Evolutionary conservation across 2,797 vertebrate species (phyloP).

Genomic region (Dallia pectoralis): DNA sequence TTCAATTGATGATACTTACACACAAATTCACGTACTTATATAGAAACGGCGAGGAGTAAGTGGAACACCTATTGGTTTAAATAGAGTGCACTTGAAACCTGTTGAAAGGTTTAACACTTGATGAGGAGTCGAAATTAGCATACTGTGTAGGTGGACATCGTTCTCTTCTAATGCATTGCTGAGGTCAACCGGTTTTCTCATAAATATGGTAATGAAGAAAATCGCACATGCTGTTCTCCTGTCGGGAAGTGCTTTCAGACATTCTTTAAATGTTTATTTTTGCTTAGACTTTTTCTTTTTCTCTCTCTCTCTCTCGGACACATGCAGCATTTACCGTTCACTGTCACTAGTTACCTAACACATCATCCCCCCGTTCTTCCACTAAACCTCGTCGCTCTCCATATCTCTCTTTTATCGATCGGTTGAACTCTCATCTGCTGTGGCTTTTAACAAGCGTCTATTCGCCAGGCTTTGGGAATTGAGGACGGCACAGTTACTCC

Average conservation of each 20-base stretch:
- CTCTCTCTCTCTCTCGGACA: neutral
- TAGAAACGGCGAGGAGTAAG: neutral
- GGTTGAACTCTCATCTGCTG: conserved; percentile 36
- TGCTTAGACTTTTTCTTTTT: neutral
- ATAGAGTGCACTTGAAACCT: neutral
- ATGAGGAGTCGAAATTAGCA: conserved; percentile 50
- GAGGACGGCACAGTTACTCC: conserved; percentile 52
- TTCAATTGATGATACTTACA: neutral
- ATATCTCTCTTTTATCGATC: conserved; percentile 49
- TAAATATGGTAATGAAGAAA: conserved; percentile 53
- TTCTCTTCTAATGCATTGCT: conserved; percentile 48
- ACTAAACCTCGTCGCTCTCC: neutral
- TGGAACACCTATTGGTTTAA: neutral
- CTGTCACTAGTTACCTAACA: neutral
- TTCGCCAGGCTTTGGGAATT: conserved; percentile 45
- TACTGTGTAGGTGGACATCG: conserved; percentile 55
- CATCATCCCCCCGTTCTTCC: neutral
- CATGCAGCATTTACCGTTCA: neutral
- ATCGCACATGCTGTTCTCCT: neutral
- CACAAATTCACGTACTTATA: neutral
- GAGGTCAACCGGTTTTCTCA: conserved; percentile 59
- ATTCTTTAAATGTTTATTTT: neutral
- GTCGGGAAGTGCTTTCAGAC: neutral
- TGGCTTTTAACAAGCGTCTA: conserved; percentile 59
- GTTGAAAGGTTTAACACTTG: conserved; percentile 29